Percentiles rank a stretch among this genome's conserved stretches.
These are phyloP conservation scores for Falco berigora DNA, from an alignment of 2,797 vertebrate species.

Conservation along the genomic window DNA sequence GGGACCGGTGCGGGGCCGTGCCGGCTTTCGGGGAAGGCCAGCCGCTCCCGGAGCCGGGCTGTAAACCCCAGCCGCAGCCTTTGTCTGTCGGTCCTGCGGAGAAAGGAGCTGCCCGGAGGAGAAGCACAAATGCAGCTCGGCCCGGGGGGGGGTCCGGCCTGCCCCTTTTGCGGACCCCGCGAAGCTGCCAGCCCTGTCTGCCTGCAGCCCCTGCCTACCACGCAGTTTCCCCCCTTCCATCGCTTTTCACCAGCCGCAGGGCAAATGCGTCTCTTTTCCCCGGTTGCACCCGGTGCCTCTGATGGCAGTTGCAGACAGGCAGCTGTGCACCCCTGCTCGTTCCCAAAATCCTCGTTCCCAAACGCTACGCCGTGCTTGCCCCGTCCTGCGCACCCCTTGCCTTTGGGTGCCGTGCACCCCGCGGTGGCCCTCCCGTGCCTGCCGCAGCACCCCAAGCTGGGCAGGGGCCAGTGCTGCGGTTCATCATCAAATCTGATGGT, in stretches of 20 bases:
- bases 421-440: fast-evolving
- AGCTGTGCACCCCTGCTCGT: not conserved
- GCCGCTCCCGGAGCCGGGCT: not conserved
- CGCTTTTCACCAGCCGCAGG: not conserved
- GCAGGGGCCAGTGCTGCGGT: not conserved
- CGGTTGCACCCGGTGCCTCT: not conserved
- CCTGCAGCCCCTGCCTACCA: fast-evolving
- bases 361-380: fast-evolving
- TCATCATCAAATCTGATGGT: fast-evolving
- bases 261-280: fast-evolving
- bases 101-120: not conserved
- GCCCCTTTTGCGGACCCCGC: not conserved
- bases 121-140: not conserved
- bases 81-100: not conserved
- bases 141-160: not conserved
- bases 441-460: not conserved
- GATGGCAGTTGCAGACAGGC: not conserved
- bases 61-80: not conserved
- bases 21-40: not conserved
- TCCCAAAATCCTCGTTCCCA: not conserved
- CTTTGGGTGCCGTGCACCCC: not conserved
- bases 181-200: not conserved
- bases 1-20: not conserved
- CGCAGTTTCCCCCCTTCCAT: fast-evolving
- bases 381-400: not conserved